phyloP scores from a whole-genome alignment of 1,140 invertebrate species.

The fruit fly (Drosophila melanogaster) region Release_6_plus_ISO1_MT NT_037436.4:15624501-15625000 shows the following conservation, averaged over 20 bases:
- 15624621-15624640: too few species aligned
- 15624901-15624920: constrained; percentile 59
- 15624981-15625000: constrained; percentile 15
- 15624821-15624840: constrained; percentile 27
- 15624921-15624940: constrained; percentile 60
- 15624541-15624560: neutral
- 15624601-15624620: too few species aligned
- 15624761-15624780: neutral
- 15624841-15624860: constrained; percentile 23
- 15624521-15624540: constrained; percentile 30
- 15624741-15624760: neutral
- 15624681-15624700: too few species aligned
- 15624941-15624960: constrained; percentile 56
- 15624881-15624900: constrained; percentile 63
- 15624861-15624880: constrained; percentile 30
- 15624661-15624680: too few species aligned
- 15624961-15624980: constrained; percentile 38
- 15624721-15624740: neutral
- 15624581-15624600: too few species aligned
- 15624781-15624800: constrained; percentile 1
- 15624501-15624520: constrained; percentile 16
- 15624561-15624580: too few species aligned
- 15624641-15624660: too few species aligned
- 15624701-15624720: neutral
- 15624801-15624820: constrained; percentile 5